Base-by-base conservation (phyloP, 2,113 vertebrate species). In the Pterocles burchelli region DNA sequence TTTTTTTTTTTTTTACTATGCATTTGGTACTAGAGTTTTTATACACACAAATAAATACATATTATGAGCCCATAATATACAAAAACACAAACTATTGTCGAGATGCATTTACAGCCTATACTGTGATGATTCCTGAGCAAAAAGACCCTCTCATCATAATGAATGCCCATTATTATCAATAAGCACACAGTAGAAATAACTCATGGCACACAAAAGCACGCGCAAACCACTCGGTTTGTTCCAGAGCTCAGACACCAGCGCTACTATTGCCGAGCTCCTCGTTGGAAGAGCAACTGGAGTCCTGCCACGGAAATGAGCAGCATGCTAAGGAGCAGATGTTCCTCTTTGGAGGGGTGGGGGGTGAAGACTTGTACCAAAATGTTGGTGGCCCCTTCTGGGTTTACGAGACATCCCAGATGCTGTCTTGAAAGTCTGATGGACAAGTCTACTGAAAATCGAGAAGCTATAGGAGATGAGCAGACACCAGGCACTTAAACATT, bases 121-220 rank as follows among this genome's bases (percentile, higher is more conserved):
- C 96, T 74, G n/a, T 93, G 98, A 98, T 95, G 96, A 96, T 94
- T 96, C 97, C 97, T 95, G 87, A 97, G 98, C 97, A 97, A 97
- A 97, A 98, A 96, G 96, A 91, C 97, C 38, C 97, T 97, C 97
- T 98, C 97, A 97, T 97, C 86, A 97, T 98, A 97, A 98, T 98
- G 98, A 98, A 98, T 98, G 97, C 96, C 96, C 97, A 97, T 97
- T 97, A 98, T 98, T 98, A 97, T 96, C 97, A 98, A 98, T 97
- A 98, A 98, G 97, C 94, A 86, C 96, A 93, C 89, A 97, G 98
- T 97, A 97, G 97, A 96, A 98, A 97, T 98, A 97, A 97, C 92
- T 85, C 97, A 97, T 89, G 96, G 98, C 95, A 95, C 97, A 98
- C 97, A 98, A 98, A 98, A 97, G 97, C 97, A 96, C 97, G 96